Evolutionary conservation across 2,797 vertebrate species (phyloP).

Genomic region (Mus spretus): DNA sequence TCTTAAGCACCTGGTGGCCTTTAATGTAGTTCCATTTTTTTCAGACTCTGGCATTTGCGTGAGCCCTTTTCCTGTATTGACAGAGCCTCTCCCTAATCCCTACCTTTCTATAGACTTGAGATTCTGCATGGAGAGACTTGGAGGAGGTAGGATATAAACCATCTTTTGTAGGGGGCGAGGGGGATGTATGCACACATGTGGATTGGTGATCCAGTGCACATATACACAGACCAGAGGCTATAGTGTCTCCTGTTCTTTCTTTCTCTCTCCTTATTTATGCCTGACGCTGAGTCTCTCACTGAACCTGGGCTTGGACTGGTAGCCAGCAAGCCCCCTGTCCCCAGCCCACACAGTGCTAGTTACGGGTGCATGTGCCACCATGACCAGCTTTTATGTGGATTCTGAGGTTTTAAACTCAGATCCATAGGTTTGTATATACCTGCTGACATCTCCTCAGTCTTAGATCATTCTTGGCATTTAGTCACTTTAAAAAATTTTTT

Average conservation of each 20-base stretch:
- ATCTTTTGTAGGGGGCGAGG: not conserved
- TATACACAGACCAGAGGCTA: not conserved
- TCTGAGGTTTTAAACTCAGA: not conserved
- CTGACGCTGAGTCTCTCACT: not conserved
- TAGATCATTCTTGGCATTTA: not conserved
- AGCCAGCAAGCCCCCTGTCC: not conserved
- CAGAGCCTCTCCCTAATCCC: not conserved
- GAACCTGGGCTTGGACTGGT: not conserved
- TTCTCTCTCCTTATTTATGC: too few relatives aligned
- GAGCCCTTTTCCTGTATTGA: conserved; percentile 41
- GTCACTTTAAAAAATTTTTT: not conserved
- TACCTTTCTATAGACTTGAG: conserved; percentile 42
- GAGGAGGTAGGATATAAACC: not conserved
- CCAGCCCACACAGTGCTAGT: not conserved
- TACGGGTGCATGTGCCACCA: not conserved
- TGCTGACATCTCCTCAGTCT: not conserved
- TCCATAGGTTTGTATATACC: not conserved
- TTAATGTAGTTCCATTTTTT: conserved; percentile 6
- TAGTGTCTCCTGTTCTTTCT: not conserved
- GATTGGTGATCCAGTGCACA: not conserved
- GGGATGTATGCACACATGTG: not conserved
- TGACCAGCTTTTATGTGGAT: not conserved
- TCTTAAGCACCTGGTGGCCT: not conserved
- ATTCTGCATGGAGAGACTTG: not conserved
- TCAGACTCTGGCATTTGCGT: conserved; percentile 7